A percentile compares a stretch with the other conserved stretches of the same genome.
These are phyloP conservation scores for Semicossyphus pulcher DNA, from an alignment of 2,113 vertebrate species.

Conservation along the genomic window DNA sequence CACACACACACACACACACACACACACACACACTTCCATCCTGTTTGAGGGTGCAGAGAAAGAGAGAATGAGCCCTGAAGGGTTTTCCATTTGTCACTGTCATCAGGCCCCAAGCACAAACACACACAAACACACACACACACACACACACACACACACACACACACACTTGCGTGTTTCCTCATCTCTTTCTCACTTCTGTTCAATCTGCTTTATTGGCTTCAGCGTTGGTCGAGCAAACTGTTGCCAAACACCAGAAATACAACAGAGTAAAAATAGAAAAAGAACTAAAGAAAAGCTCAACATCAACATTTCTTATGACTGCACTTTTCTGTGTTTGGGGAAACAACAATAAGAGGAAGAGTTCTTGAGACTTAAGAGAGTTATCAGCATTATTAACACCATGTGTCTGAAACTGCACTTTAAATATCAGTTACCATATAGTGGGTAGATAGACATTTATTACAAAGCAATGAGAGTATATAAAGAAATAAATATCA, in stretches of 20 bases:
- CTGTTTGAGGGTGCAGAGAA: conserved; percentile 26
- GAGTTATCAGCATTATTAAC: no score
- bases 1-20: conserved; percentile 1
- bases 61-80: conserved; percentile 54
- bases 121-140: background rate
- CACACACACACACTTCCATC: background rate
- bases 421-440: no score
- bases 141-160: background rate
- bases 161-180: background rate
- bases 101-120: conserved; percentile 46
- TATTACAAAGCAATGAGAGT: no score
- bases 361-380: no score
- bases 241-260: conserved; percentile 22
- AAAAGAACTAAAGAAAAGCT: background rate
- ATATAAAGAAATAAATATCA: no score
- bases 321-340: background rate
- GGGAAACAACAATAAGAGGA: background rate
- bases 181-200: background rate
- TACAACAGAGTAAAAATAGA: background rate
- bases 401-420: no score
- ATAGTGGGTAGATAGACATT: no score
- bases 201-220: conserved; percentile 6
- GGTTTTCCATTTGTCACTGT: conserved; percentile 67
- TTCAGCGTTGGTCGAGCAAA: background rate
- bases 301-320: background rate